A percentile compares a stretch with the other conserved stretches of the same genome.
These are phyloP conservation scores for Luperina nickerlii DNA, from an alignment of 2,888 invertebrate species.

Conservation along the genomic window DNA sequence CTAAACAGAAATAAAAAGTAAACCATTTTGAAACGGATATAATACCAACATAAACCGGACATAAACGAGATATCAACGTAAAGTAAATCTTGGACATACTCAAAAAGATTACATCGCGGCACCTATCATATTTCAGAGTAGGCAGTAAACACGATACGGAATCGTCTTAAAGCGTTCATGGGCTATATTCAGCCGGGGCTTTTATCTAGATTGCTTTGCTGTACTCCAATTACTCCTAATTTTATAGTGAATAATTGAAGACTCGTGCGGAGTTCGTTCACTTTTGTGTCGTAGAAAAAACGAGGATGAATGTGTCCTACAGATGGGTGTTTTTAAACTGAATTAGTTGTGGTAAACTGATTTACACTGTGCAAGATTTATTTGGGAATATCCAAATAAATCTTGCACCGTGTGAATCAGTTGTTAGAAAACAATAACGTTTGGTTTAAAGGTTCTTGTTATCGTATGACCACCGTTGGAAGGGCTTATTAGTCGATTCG, in stretches of 20 bases:
- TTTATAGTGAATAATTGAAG: conserved; percentile 80
- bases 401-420: too few species aligned
- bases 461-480: not conserved
- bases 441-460: not conserved
- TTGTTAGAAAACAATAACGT: not conserved
- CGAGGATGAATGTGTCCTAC: not conserved
- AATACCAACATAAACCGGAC: conserved; percentile 10
- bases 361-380: not conserved
- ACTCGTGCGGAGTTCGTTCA: conserved; percentile 19
- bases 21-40: conserved; percentile 50
- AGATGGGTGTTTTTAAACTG: not conserved
- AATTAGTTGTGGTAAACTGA: not conserved
- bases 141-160: conserved; percentile 61
- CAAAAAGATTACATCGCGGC: conserved; percentile 62
- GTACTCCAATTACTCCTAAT: conserved; percentile 80
- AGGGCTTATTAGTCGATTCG: not conserved
- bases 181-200: conserved; percentile 71
- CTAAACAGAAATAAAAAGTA: conserved; percentile 45
- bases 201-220: conserved; percentile 80
- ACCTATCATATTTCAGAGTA: conserved; percentile 67
- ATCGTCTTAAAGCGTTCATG: conserved; percentile 67
- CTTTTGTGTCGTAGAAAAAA: not conserved
- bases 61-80: conserved; percentile 49
- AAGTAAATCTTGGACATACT: conserved; percentile 66
- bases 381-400: not conserved